A percentile compares a stretch with the other conserved stretches of the same genome.
phyloP scores from a whole-genome alignment of 1,140 invertebrate genomes.

The Drosophila aff. region DNA sequence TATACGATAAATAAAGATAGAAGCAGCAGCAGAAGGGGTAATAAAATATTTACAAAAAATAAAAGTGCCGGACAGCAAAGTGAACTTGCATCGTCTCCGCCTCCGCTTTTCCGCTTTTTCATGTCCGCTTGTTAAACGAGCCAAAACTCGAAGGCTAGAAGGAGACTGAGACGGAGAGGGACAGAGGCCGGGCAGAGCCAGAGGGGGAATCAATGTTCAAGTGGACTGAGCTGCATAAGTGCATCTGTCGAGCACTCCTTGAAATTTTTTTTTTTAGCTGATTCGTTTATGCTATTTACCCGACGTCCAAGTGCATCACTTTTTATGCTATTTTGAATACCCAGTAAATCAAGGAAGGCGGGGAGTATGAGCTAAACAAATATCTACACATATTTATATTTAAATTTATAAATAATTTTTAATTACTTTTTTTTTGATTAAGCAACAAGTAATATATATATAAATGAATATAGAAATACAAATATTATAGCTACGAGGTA shows the following conservation, averaged over 20 bases:
- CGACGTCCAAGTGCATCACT: conserved; percentile 34
- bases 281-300: conserved; percentile 53
- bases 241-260: conserved; percentile 48
- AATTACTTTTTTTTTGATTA: no score
- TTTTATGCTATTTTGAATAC: conserved; percentile 14
- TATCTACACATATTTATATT: neutral
- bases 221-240: conserved; percentile 52
- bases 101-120: conserved; percentile 3
- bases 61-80: conserved; percentile 49
- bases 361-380: neutral
- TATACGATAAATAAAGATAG: conserved; percentile 3
- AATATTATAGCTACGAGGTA: neutral
- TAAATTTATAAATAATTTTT: neutral
- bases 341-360: neutral
- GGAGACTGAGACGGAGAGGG: no score
- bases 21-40: conserved; percentile 9
- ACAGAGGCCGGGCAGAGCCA: neutral
- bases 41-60: conserved; percentile 55
- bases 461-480: no score
- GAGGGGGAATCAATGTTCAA: conserved; percentile 36
- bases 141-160: neutral
- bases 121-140: conserved; percentile 19
- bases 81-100: conserved; percentile 19
- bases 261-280: conserved; percentile 30
- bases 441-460: neutral